Conservation (phyloP, 1,140 invertebrate species). For the Trachelipus rathkii region DNA sequence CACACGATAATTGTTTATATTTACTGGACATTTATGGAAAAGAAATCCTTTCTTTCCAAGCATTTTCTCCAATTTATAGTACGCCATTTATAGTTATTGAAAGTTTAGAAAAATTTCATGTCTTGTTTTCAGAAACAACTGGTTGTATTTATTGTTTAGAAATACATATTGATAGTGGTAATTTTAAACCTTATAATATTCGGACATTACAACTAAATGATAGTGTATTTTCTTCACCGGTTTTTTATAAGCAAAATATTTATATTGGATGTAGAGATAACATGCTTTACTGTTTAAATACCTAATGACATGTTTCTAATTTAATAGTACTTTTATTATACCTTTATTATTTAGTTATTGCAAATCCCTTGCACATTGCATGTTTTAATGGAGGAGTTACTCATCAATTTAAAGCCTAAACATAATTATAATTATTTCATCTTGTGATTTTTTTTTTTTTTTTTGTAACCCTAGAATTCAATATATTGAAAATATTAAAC, state of each 20-base stretch:
- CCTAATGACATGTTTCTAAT: background rate
- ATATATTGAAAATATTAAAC: no score
- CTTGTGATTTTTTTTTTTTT: no score
- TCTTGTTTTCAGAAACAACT: background rate
- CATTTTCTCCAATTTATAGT: background rate
- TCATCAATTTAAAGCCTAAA: no score
- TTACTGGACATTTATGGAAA: background rate
- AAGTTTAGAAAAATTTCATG: background rate
- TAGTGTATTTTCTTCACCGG: background rate
- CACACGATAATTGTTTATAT: background rate
- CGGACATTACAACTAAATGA: background rate
- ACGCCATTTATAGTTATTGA: background rate
- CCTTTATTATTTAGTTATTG: no score
- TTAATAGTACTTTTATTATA: no score
- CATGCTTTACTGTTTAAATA: background rate
- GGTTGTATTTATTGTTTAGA: background rate
- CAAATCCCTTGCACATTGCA: no score
- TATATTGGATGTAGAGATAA: constrained; percentile 2
- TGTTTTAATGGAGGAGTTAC: no score
- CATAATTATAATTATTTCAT: no score
- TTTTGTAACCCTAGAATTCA: no score
- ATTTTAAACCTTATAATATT: background rate
- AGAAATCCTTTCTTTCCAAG: background rate
- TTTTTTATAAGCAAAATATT: background rate
- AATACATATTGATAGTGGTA: background rate